Evolutionary conservation across 2,888 invertebrate species (phyloP).

Genomic region (Diploptera punctata): DNA sequence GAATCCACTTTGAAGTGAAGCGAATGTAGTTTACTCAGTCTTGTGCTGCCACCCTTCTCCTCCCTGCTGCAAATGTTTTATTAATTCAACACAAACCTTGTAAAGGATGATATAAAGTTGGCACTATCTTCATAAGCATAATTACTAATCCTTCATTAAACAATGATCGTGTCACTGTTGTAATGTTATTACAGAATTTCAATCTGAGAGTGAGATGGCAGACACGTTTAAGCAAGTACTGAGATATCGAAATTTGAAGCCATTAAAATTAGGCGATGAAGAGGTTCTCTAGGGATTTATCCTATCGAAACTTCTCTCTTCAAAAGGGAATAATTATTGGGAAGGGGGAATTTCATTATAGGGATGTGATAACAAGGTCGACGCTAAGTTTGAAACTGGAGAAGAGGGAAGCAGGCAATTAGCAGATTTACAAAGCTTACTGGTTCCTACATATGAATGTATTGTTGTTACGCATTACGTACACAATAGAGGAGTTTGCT

Average conservation of each 20-base stretch:
- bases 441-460: too few species aligned
- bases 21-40: slow-evolving; percentile 20
- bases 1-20: slow-evolving; percentile 21
- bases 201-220: slow-evolving; percentile 6
- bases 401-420: too few species aligned
- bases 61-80: neutral
- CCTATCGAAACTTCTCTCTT: neutral
- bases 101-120: slow-evolving; percentile 16
- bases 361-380: neutral
- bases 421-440: too few species aligned
- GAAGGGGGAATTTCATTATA: neutral
- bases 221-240: neutral
- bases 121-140: slow-evolving; percentile 17
- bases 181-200: slow-evolving; percentile 13
- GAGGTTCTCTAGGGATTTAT: neutral
- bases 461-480: too few species aligned
- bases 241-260: too few species aligned
- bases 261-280: neutral
- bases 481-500: too few species aligned
- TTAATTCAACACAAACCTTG: slow-evolving; percentile 17
- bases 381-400: too few species aligned
- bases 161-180: slow-evolving; percentile 7
- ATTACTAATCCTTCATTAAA: slow-evolving; percentile 16
- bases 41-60: neutral
- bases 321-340: slow-evolving; percentile 1